Base-by-base conservation (phyloP, 2,113 vertebrate species). In the Xiphophorus hellerii region DNA sequence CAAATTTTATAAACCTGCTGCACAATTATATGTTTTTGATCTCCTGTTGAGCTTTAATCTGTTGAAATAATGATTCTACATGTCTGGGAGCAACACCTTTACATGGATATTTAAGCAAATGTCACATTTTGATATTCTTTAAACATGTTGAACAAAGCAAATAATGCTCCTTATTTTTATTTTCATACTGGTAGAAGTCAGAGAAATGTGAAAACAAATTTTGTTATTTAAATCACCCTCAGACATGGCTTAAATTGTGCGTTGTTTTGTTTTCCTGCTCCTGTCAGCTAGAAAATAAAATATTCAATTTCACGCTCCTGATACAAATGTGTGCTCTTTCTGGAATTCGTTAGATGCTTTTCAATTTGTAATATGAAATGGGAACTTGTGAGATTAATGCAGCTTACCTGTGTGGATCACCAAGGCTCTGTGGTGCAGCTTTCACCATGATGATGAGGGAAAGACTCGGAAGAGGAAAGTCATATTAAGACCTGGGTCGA, bases 401-500 rank as follows among this genome's bases (percentile, higher is more conserved):
- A 65, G 70, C 13, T 87, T 74, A 85, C 71, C 77, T 72, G 73
- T 66, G 22, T 71, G 75, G 58, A 84, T 79, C 82, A 85, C 60
- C 7, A 6, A 35, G 29, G 62, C 35, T 68, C 76, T 74, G 48
- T 78, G 61, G 28, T 29, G 8, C 25, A 73, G 64, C 29, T 28
- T 25, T 51, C 35, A 61, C 51, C 22, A 58, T 9, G 22, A 58
- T 77, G 63, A 80, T 61, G 48, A 71, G 60, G 44, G 69, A 74
- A 75, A 73, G 64, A 81, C 42, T 83, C 70, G 66, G 61, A 76
- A 14, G 72, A 63, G 25, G 13, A 62, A 85, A 69, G 60, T 65
- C 7, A 1, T 58, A 66, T 73, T 74, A 58, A 75, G 66, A 66
- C 76, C 51, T 20, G 11, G 62, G 71, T 81, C 14, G 68, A 29